A percentile compares a stretch with the other conserved stretches of the same genome.
These are phyloP conservation scores for Napeogenes sylphis DNA, from an alignment of 2,888 invertebrate species.

Conservation along the genomic window DNA sequence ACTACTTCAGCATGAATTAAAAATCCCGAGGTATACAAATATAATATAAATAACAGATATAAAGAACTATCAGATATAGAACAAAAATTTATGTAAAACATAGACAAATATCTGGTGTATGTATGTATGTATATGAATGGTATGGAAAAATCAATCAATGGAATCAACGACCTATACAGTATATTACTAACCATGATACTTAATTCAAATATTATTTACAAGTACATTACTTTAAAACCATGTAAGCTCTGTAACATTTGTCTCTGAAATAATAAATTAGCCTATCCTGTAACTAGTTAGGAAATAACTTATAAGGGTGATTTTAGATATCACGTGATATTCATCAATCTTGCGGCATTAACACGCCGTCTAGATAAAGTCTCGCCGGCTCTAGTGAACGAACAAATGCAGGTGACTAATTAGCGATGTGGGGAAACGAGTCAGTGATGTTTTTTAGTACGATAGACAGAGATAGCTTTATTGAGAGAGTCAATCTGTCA, in stretches of 20 bases:
- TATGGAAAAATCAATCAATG: too few relatives aligned
- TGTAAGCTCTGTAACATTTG: background rate
- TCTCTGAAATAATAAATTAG: background rate
- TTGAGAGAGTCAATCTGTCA: slow-evolving; percentile 66
- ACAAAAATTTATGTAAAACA: too few relatives aligned
- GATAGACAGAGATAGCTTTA: slow-evolving; percentile 43
- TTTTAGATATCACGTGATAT: slow-evolving; percentile 38
- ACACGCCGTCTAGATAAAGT: slow-evolving; percentile 65
- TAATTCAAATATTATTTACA: too few relatives aligned
- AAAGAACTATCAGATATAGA: too few relatives aligned
- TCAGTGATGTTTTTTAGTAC: slow-evolving; percentile 26
- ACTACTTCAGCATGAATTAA: too few relatives aligned
- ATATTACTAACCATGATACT: too few relatives aligned
- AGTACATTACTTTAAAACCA: too few relatives aligned
- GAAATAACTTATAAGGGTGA: slow-evolving; percentile 34
- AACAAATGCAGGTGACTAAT: slow-evolving; percentile 74
- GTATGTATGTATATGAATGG: too few relatives aligned
- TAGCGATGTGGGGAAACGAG: slow-evolving; percentile 49
- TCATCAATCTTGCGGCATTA: slow-evolving; percentile 70
- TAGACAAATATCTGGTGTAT: too few relatives aligned
- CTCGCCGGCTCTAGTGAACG: slow-evolving; percentile 57
- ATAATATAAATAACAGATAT: too few relatives aligned
- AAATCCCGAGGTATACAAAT: too few relatives aligned
- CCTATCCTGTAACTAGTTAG: slow-evolving; percentile 12
- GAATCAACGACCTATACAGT: too few relatives aligned